Base-by-base conservation (phyloP, 2,888 invertebrate species). In the Limulus polyphemus region DNA sequence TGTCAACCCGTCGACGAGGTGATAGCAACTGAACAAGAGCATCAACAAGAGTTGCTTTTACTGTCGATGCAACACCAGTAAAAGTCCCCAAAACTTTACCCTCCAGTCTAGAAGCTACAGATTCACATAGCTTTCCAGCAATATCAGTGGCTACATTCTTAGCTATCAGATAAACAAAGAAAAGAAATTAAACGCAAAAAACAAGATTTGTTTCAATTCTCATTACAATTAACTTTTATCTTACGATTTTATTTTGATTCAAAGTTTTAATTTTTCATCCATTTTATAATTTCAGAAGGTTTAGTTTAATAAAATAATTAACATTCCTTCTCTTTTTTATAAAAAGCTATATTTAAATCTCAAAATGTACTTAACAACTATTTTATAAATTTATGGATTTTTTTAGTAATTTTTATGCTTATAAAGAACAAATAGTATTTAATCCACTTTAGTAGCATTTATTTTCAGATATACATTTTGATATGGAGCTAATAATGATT, bases 71-170 rank as follows among this genome's bases (percentile, higher is more conserved):
- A n/a, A 97, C 85, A 66, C 88, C 89, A 70, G 91, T 92, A 76
- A 99, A 99, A 1, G 98, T 98, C 14, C 98, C 95, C 64, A 97
- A 79, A 7, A 88, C 84, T 72, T 89, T 92, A 65, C 98, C 98
- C 74, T 93, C 90, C 47, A 98, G 80, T 75, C 92, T 92, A 2
- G 82, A 81, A 13, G 89, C 86, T 0, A 98, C 92, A 0, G 94
- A 94, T 61, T 94, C 90, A 75, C 97, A 97, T 46, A 99, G 80
- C 75, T 94, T 95, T 67, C 83, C 82, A 1, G 99, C 86, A 72
- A 99, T 97, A 72, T 99, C 98, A 0, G 93, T 79, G 12, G 99
- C 99, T 0, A 99, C 99, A 77, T 99, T 99, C 78, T 99, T 99
- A 0, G 84, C 81, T 80, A 70, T 56, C 32, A 32, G 4, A 32